A percentile compares a stretch with the other conserved stretches of the same genome.
phyloP scores from a whole-genome alignment of 1,140 invertebrate genomes.

The Eriosoma lanigerum region DNA sequence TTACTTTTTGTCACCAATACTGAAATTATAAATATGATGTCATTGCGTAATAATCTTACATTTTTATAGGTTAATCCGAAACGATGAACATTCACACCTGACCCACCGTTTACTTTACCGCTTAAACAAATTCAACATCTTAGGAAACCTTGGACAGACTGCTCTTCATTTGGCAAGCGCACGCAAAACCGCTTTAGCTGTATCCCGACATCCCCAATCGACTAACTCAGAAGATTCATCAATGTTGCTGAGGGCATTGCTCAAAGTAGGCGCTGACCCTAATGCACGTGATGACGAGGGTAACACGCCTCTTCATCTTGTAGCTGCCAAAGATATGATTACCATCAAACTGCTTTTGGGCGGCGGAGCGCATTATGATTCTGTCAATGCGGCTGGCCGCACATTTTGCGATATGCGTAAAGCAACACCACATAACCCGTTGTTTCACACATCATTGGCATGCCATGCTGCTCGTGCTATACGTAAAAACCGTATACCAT shows the following conservation, averaged over 20 bases:
- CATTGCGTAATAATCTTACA: neutral
- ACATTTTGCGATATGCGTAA: conserved; percentile 73
- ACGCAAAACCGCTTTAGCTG: conserved; percentile 62
- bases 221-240: conserved; percentile 56
- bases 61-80: conserved; percentile 54
- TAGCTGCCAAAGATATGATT: conserved; percentile 56
- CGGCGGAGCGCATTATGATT: conserved; percentile 83
- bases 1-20: neutral
- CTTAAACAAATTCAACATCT: conserved; percentile 55
- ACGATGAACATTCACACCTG: conserved; percentile 57
- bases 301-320: conserved; percentile 79
- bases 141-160: conserved; percentile 70
- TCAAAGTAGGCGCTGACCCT: conserved; percentile 80
- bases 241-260: conserved; percentile 72
- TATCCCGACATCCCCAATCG: conserved; percentile 68
- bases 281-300: conserved; percentile 74
- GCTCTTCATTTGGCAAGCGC: conserved; percentile 81
- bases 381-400: conserved; percentile 76
- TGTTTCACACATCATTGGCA: conserved; percentile 67
- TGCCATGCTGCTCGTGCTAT: conserved; percentile 80
- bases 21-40: neutral
- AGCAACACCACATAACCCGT: conserved; percentile 44
- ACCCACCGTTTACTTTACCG: conserved; percentile 56
- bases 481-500: conserved; percentile 61
- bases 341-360: conserved; percentile 65